Evolutionary conservation across 2,888 invertebrate species (phyloP), one percentile per base, ranked within the genome.

Genomic region (Epirrhoe alternata): DNA sequence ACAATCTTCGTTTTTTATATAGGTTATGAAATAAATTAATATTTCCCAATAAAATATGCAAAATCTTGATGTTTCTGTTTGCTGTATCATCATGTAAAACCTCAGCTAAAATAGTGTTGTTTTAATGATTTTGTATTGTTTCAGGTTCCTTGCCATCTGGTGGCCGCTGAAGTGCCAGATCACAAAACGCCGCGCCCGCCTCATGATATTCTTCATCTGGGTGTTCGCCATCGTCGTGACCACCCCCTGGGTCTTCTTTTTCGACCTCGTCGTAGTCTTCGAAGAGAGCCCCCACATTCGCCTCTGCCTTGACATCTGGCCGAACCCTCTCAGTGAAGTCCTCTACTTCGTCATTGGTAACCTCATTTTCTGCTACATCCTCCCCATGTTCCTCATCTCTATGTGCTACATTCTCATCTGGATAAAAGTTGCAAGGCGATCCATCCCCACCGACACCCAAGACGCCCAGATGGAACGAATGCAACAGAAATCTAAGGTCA

Each of bases 91-190:
- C 24, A 24, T 24, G 24, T 12, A 42, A 38, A 42, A 12, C 38
- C 1, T 0, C 14, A 57, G 5, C 31, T 42, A 35, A 45, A 47
- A 7, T 16, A 47, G 47, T 47, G 47, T 47, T 53, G n/a, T 5
- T 57, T 51, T 55, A 69, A 61, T 14, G 42, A 42, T n/a, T 68
- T 79, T 80, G 72, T 77, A 73, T 89, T 89, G 94, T 95, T 96
- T 16, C 96, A 98, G 98, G 94, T 98, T 98, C 86, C 94, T 98
- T 76, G 98, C 98, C 53, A 99, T 98, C 79, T 98, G 98, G 97
- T 98, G 97, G 96, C 98, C 98, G 1, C 88, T 98, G 79, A 97
- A 97, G 82, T 96, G 96, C 82, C 98, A 98, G 88, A 97, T 98
- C 89, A 97, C 98, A 54, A 97, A 97, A 82, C 95, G 96, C 62